Evolutionary conservation across 2,113 vertebrate species (phyloP).

Genomic region (Paradoxurus hermaphroditus): DNA sequence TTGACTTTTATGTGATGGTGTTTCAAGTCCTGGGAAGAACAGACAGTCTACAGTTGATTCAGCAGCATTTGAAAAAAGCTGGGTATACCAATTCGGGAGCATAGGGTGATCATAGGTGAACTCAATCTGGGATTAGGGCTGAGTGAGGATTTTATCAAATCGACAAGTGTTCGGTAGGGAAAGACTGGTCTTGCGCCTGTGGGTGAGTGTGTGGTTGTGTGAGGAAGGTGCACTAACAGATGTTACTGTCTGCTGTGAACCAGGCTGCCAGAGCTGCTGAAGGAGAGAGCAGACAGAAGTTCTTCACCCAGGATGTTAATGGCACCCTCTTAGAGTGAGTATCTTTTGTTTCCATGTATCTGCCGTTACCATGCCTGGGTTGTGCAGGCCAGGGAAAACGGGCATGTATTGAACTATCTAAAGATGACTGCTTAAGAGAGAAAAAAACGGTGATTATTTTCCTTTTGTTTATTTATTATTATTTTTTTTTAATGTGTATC

Average conservation of each 20-base stretch:
- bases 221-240: conserved; percentile 28
- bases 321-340: conserved; percentile 94
- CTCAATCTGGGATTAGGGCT: not conserved
- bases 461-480: too few species aligned
- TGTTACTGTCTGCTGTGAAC: conserved; percentile 63
- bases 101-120: not conserved
- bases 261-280: conserved; percentile 90
- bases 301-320: conserved; percentile 94
- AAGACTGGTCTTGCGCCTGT: not conserved
- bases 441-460: not conserved
- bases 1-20: not conserved
- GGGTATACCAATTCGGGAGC: not conserved
- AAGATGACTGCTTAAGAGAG: not conserved
- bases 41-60: not conserved
- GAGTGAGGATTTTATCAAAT: not conserved
- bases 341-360: not conserved
- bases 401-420: not conserved
- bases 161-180: not conserved
- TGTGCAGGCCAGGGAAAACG: not conserved
- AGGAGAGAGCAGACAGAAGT: conserved; percentile 91
- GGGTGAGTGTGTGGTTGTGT: not conserved
- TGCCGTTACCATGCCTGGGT: not conserved
- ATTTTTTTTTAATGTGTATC: not conserved
- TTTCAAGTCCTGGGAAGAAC: not conserved
- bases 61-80: not conserved